Base-by-base conservation (phyloP, 2,113 vertebrate genomes). In the Tichodroma muraria region DNA sequence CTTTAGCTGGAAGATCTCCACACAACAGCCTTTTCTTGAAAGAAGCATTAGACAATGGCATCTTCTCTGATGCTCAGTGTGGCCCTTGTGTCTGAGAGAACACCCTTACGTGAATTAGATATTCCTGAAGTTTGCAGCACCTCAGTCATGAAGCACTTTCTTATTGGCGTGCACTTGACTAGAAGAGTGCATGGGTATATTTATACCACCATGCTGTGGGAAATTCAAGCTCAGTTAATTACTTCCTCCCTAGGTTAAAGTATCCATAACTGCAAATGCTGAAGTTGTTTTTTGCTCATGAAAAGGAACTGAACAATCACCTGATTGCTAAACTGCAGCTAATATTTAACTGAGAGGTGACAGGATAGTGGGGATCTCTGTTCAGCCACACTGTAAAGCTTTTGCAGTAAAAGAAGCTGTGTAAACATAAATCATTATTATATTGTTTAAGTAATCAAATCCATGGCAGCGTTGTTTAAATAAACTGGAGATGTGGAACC, bases 401-500 rank as follows among this genome's bases (percentile, higher is more conserved):
- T 44, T 80, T 59, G 64, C 47, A 80, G 14, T 45, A 61, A 88
- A 95, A 88, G 28, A 17, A 83, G 13, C n/a, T 86, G 52, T 63
- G 40, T 31, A 76, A 91, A 92, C 64, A 77, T 92, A 94, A 94
- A 93, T 91, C 68, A 84, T 59, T 75, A 73, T 60, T 83, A 88
- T 88, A 78, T 83, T 92, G 70, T 80, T 88, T 93, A 86, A 80
- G 76, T 90, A 94, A 95, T 90, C 76, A 88, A 86, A 78, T 71
- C 23, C 49, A 50, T 16, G 16, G 79, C 37, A 68, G 64, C 19
- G 69, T 72, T 95, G 85, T 91, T 97, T 94, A 95, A 95, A 95
- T 33, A 95, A 69, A 63, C 80, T 85, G 65, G 60, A 78, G 88
- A 78, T 71, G 28, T 61, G 40, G 31, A 93, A 80, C 25, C 30